A percentile compares a stretch with the other conserved stretches of the same genome.
phyloP scores from a whole-genome alignment of 2,113 vertebrate species.

The Ptilonorhynchus violaceus region DNA sequence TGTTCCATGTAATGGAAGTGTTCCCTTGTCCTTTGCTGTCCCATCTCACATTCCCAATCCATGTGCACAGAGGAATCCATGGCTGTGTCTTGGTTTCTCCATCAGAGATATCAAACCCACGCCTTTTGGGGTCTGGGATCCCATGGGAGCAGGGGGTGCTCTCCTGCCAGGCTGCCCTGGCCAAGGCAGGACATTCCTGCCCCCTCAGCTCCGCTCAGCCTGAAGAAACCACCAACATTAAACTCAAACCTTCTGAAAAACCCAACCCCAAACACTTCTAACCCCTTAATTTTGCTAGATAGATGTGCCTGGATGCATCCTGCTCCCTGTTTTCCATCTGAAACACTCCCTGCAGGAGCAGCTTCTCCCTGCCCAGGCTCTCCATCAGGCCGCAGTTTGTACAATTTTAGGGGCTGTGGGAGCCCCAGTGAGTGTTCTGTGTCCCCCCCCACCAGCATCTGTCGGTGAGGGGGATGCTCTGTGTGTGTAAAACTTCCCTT shows the following conservation, averaged over 20 bases:
- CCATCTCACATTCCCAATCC: not conserved
- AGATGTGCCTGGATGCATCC: not conserved
- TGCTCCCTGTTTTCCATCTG: not conserved
- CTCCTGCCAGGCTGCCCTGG: not conserved
- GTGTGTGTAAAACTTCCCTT: not conserved
- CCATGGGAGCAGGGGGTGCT: not conserved
- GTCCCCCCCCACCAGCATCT: not conserved
- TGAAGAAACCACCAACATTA: not conserved
- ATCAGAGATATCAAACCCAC: not conserved
- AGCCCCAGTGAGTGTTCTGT: not conserved
- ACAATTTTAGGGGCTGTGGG: not conserved
- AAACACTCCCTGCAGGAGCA: not conserved
- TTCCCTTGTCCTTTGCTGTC: not conserved
- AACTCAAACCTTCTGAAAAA: not conserved
- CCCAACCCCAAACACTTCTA: not conserved
- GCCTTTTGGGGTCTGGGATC: not conserved
- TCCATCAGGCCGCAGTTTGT: not conserved
- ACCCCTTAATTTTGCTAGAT: not conserved
- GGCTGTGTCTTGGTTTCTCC: not conserved
- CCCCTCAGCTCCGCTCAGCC: not conserved
- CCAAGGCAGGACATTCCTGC: not conserved
- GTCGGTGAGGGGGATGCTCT: not conserved
- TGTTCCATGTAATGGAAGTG: not conserved
- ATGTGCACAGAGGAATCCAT: fast-evolving
- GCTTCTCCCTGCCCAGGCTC: not conserved